These are phyloP conservation scores for Bolborhynchus lineola DNA, from an alignment of 2,113 vertebrate species.

Conservation along the genomic window DNA sequence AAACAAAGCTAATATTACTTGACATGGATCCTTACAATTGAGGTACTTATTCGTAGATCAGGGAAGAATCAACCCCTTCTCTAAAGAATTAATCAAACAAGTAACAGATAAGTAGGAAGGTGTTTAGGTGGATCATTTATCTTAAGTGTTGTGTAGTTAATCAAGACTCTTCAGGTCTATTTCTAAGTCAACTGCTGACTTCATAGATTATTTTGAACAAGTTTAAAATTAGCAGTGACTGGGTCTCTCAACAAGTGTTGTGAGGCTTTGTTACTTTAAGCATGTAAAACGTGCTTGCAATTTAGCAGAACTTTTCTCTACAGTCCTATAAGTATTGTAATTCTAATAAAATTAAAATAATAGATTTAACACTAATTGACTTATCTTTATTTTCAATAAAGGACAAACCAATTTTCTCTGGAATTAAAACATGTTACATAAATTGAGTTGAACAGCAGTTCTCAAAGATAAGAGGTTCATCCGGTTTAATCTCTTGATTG, in stretches of 20 bases:
- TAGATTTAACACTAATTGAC: neutral
- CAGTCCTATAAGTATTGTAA: neutral
- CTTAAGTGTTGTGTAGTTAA: neutral
- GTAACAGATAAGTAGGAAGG: neutral
- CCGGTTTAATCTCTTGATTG: neutral
- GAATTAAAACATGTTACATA: neutral
- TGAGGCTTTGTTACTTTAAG: neutral
- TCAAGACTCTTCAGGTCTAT: neutral
- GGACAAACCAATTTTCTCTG: neutral
- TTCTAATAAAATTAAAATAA: neutral
- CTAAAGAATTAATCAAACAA: neutral
- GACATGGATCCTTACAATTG: neutral
- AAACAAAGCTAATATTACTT: neutral
- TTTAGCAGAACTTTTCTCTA: neutral
- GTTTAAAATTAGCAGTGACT: neutral
- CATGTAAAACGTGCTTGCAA: neutral
- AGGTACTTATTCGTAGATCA: neutral
- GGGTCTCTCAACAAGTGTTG: neutral
- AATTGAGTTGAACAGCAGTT: neutral
- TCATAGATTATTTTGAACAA: neutral
- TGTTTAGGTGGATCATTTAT: neutral
- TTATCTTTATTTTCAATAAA: neutral
- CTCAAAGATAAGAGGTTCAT: neutral
- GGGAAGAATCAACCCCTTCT: neutral
- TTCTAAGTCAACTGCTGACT: neutral